phyloP scores from a whole-genome alignment of 2,797 vertebrate genomes.

The Labeo calbasu region DNA sequence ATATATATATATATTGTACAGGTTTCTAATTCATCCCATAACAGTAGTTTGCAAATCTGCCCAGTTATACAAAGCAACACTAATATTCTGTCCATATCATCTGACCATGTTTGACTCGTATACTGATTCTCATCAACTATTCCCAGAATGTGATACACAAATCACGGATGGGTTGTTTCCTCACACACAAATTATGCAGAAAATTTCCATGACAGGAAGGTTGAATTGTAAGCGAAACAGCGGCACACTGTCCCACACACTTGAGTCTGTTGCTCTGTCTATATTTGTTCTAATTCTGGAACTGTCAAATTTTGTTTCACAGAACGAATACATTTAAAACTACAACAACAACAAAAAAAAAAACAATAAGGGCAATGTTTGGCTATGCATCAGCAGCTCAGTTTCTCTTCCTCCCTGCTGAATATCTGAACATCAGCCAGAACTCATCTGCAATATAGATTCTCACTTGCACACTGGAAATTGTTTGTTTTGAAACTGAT shows the following conservation, averaged over 20 bases:
- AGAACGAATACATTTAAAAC: conserved; percentile 50
- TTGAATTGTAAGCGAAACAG: conserved; percentile 30
- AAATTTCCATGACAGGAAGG: conserved; percentile 40
- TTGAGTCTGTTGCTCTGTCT: conserved; percentile 35
- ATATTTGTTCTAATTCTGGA: conserved; percentile 50
- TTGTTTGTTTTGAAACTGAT: conserved; percentile 42
- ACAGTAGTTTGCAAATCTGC: conserved; percentile 1
- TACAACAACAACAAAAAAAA: conserved; percentile 25
- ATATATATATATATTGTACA: too few relatives aligned
- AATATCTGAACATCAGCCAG: conserved; percentile 8
- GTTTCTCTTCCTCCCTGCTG: conserved; percentile 34
- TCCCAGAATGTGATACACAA: conserved; percentile 47
- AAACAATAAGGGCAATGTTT: conserved; percentile 35
- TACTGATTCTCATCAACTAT: conserved; percentile 16
- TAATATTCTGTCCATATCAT: neutral
- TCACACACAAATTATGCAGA: conserved; percentile 46
- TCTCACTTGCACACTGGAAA: conserved; percentile 44
- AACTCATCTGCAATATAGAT: conserved; percentile 34
- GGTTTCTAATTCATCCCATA: neutral
- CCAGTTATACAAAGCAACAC: neutral
- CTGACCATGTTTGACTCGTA: neutral
- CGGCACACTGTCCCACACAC: neutral
- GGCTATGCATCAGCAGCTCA: conserved; percentile 32
- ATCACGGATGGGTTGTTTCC: conserved; percentile 45
- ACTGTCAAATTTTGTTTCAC: conserved; percentile 54